These are phyloP conservation scores for Patiria pectinifera DNA, from an alignment of 53 echinoderm and acorn worm genomes.

Conservation along the genomic window DNA sequence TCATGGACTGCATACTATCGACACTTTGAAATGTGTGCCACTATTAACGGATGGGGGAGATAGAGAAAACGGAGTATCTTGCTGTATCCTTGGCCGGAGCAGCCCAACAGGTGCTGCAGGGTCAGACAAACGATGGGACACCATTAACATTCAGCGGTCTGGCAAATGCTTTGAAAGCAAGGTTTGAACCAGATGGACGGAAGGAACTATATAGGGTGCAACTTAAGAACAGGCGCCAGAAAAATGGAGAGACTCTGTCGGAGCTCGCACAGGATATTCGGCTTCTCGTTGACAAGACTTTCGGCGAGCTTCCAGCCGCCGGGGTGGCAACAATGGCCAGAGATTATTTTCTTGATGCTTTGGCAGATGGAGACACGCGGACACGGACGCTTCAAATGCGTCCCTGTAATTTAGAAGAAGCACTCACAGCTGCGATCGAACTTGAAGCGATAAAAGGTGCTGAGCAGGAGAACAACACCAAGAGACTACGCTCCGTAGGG, in stretches of 20 bases:
- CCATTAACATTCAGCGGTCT: background rate
- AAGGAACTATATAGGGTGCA: conserved; percentile 18
- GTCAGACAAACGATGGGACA: background rate
- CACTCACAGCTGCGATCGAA: too few species aligned
- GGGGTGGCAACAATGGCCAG: background rate
- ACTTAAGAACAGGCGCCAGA: conserved; percentile 23
- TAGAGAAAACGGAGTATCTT: conserved; percentile 5
- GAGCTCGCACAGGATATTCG: conserved; percentile 15
- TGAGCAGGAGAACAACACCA: too few species aligned
- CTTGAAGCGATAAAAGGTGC: too few species aligned
- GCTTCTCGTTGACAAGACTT: conserved; percentile 23
- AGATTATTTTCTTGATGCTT: too few species aligned
- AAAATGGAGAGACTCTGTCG: conserved; percentile 5
- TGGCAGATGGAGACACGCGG: too few species aligned
- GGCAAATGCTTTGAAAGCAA: conserved; percentile 1
- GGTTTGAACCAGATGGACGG: conserved; percentile 10
- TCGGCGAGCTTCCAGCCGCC: conserved; percentile 9
- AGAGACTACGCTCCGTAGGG: too few species aligned
- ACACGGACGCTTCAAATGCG: too few species aligned
- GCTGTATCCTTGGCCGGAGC: background rate
- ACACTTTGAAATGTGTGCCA: conserved; percentile 16
- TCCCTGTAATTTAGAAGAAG: too few species aligned
- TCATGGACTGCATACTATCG: background rate
- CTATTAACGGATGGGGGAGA: background rate
- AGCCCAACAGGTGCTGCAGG: background rate